These are phyloP conservation scores for Vireo griseus DNA, from an alignment of 2,797 vertebrate genomes.

Conservation along the genomic window DNA sequence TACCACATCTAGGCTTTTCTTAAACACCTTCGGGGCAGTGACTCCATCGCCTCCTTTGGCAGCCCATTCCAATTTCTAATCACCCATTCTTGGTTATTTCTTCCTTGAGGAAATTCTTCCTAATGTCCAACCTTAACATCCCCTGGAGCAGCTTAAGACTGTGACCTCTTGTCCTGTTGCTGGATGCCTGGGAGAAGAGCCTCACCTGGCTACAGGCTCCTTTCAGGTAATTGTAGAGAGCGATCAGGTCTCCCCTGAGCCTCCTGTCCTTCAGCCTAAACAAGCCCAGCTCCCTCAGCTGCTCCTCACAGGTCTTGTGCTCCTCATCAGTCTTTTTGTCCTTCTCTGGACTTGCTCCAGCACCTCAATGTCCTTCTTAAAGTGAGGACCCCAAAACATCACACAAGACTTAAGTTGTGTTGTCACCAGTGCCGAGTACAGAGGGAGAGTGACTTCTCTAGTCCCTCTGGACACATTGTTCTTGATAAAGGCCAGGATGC, in stretches of 20 bases:
- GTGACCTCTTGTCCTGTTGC: not conserved
- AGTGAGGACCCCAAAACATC: not conserved
- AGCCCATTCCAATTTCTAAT: not conserved
- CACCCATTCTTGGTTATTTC: not conserved
- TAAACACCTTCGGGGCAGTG: not conserved
- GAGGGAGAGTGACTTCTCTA: not conserved
- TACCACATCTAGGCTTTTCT: not conserved
- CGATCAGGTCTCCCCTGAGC: rapidly evolving
- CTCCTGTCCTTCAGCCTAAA: not conserved
- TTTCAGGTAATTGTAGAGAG: rapidly evolving
- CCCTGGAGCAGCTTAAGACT: too few species aligned
- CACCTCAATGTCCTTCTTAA: not conserved
- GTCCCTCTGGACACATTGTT: not conserved
- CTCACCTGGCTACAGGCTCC: not conserved
- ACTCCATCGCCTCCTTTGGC: not conserved
- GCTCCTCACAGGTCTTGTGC: not conserved
- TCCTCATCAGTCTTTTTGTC: not conserved
- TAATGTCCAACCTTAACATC: not conserved
- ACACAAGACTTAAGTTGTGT: too few species aligned
- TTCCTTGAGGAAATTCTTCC: not conserved
- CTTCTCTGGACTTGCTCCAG: not conserved
- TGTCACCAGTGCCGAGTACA: not conserved
- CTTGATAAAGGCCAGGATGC: not conserved
- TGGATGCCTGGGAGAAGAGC: not conserved
- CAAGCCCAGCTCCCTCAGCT: not conserved